Percentiles rank a stretch among this genome's conserved stretches.
Evolutionary conservation across 1,140 invertebrate genomes (phyloP).

Genomic region (Heliconius melpomene): DNA sequence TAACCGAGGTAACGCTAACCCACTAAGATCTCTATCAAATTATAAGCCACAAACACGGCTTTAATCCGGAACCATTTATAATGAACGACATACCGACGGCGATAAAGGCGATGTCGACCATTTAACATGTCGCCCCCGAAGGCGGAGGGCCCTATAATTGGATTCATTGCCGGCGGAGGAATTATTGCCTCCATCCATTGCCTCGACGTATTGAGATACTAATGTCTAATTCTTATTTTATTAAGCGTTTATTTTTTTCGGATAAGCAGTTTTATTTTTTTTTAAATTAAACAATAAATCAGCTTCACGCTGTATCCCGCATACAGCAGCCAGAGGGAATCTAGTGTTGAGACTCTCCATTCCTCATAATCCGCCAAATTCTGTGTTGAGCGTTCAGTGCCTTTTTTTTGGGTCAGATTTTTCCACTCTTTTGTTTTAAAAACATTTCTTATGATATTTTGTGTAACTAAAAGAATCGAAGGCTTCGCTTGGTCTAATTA

Average conservation of each 20-base stretch:
- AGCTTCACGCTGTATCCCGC: too few species aligned
- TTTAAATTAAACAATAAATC: too few species aligned
- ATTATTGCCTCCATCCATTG: slow-evolving; percentile 63
- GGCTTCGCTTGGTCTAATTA: too few species aligned
- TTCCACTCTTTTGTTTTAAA: too few species aligned
- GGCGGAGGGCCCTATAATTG: slow-evolving; percentile 45
- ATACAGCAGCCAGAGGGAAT: too few species aligned
- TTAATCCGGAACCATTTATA: slow-evolving; percentile 33
- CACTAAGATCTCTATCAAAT: slow-evolving; percentile 16
- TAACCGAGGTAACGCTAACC: not conserved
- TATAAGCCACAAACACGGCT: slow-evolving; percentile 23
- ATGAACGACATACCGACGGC: slow-evolving; percentile 34
- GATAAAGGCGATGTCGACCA: slow-evolving; percentile 40
- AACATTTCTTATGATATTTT: too few species aligned
- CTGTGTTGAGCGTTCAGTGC: too few species aligned
- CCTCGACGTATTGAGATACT: slow-evolving; percentile 52
- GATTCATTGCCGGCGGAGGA: slow-evolving; percentile 61
- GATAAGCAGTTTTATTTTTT: too few species aligned
- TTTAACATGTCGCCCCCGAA: slow-evolving; percentile 44
- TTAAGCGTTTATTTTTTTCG: slow-evolving; percentile 17
- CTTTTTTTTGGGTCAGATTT: too few species aligned
- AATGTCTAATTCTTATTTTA: slow-evolving; percentile 31
- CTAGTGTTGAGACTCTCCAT: too few species aligned
- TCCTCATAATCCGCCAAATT: too few species aligned
- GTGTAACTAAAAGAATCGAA: too few species aligned